These are phyloP conservation scores for Hyles euphorbiae DNA, from an alignment of 1,140 invertebrate species.

Conservation along the genomic window DNA sequence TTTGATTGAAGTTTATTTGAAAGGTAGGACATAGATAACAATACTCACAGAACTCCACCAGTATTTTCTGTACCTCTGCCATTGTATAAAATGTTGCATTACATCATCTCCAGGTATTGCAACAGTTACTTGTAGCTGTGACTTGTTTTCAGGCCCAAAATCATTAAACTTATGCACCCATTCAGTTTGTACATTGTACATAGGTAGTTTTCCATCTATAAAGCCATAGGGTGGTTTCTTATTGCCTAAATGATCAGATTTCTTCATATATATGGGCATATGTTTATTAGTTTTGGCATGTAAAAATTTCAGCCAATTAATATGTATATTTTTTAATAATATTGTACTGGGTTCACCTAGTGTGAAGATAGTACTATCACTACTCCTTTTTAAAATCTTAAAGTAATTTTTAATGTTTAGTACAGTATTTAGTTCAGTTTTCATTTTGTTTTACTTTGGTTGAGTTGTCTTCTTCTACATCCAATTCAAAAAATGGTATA, in stretches of 20 bases:
- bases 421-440: conserved; percentile 54
- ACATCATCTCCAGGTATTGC: conserved; percentile 49
- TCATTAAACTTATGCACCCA: conserved; percentile 22
- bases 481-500: conserved; percentile 79
- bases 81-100: conserved; percentile 79
- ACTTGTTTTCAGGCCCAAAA: conserved; percentile 19
- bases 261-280: conserved; percentile 42
- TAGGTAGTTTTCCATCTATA: conserved; percentile 27
- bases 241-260: conserved; percentile 9
- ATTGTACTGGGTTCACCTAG: conserved; percentile 45
- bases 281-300: conserved; percentile 39
- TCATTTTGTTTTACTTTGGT: conserved; percentile 60
- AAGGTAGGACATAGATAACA: not conserved
- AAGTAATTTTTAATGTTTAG: conserved; percentile 45
- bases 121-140: conserved; percentile 34
- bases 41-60: conserved; percentile 85
- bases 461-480: conserved; percentile 48
- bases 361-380: conserved; percentile 33
- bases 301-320: conserved; percentile 49
- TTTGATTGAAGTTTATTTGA: no score
- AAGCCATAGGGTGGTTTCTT: conserved; percentile 33
- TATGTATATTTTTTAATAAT: conserved; percentile 49
- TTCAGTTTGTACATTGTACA: conserved; percentile 21
- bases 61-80: conserved; percentile 84
- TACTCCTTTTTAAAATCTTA: conserved; percentile 46